These are phyloP conservation scores for Mobula birostris DNA, from an alignment of 2,113 vertebrate genomes.

Conservation along the genomic window DNA sequence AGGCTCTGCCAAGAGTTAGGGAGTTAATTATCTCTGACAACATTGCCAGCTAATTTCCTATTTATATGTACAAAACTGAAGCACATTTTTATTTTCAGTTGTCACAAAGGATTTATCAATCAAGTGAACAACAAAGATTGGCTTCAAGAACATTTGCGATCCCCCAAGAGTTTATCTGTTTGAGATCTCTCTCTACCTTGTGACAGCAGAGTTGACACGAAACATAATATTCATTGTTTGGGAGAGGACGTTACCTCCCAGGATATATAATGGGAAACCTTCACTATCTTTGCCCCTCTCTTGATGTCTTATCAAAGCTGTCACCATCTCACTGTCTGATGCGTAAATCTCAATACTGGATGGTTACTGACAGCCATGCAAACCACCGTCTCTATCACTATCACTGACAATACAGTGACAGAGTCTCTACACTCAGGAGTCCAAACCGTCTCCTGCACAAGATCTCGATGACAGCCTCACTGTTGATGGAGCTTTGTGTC, in stretches of 20 bases:
- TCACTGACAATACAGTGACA: slow-evolving; percentile 44
- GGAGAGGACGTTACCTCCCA: slow-evolving; percentile 21
- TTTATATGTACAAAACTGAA: slow-evolving; percentile 77
- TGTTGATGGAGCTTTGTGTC: slow-evolving; percentile 41
- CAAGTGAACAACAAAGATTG: slow-evolving; percentile 71
- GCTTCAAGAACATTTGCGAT: slow-evolving; percentile 63
- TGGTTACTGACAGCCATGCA: slow-evolving; percentile 57
- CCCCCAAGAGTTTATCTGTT: slow-evolving; percentile 69
- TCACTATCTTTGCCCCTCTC: slow-evolving; percentile 40
- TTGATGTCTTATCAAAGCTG: slow-evolving; percentile 48
- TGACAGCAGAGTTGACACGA: slow-evolving; percentile 62
- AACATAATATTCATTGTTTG: slow-evolving; percentile 56
- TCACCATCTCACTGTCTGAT: slow-evolving; percentile 47
- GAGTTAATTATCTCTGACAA: slow-evolving; percentile 96
- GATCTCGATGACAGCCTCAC: slow-evolving; percentile 50
- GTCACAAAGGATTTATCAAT: slow-evolving; percentile 81
- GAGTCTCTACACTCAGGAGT: slow-evolving; percentile 47
- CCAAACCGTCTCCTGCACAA: slow-evolving; percentile 41
- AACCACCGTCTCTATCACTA: slow-evolving; percentile 49
- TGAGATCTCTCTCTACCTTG: slow-evolving; percentile 62
- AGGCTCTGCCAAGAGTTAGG: slow-evolving; percentile 77
- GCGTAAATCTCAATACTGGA: slow-evolving; percentile 45
- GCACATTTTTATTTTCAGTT: slow-evolving; percentile 71
- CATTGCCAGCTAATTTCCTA: slow-evolving; percentile 84
- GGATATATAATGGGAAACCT: slow-evolving; percentile 39